Evolutionary conservation across 2,888 invertebrate genomes (phyloP), one percentile per base, ranked within the genome.

Genomic region (Branchellion lobata): DNA sequence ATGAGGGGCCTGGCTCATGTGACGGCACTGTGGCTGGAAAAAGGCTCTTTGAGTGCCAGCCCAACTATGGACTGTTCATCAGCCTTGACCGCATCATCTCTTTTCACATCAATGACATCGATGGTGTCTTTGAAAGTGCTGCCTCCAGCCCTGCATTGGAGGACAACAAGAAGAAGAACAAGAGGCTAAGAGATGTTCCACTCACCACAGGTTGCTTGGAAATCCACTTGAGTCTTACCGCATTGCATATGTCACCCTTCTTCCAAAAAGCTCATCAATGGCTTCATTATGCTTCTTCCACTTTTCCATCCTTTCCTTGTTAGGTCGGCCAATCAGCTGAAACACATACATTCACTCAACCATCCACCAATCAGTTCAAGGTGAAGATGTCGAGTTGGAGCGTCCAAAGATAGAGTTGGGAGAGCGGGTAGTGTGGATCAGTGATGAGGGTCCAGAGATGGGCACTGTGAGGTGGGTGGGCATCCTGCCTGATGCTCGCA

Each of bases 401-500:
- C 47, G 36, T n/a, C 83, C 84, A 21, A 83, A 84, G 2, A 84
- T 89, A 69, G 82, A 84, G 71, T 84, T 89, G 21, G 89, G 89
- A 1, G 89, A 90, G 82, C 84, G 89, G 75, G 88, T 90, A n/a
- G 87, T 89, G 3, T 90, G 90, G 90, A 84, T 88, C 77, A 89
- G 88, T 81, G 89, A 89, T 83, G 84, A 86, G 51, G 87, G 89
- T 14, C 88, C 89, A 1, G 89, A 90, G 83, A 84, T 85, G 81
- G 90, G 89, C 21, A 85, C 85, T 1, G 89, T 90, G 27, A 86
- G 87, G 81, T 90, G 90, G 89, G 87, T 90, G 68, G 90, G 90
- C 0, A 84, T 80, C 3, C 84, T 90, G 34, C 88, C 89, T 3
- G 89, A 88, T 82, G 68, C 78, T 36, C 61, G 74, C 31, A 47